Evolutionary conservation across 2,797 vertebrate species (phyloP).

Genomic region (Chiroxiphia lanceolata): DNA sequence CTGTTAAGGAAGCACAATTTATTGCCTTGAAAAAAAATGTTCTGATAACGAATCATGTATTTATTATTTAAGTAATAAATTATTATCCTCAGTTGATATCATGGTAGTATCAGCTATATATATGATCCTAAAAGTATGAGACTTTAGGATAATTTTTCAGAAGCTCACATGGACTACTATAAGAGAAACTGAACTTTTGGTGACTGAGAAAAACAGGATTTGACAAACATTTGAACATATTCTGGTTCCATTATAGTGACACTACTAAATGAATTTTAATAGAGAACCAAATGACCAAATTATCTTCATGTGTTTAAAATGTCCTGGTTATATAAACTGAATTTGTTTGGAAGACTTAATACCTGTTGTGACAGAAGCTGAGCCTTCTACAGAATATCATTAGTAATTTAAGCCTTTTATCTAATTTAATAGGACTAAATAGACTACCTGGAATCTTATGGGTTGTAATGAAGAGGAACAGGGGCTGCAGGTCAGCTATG

Average conservation of each 20-base stretch:
- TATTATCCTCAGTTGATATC: neutral
- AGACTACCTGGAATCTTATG: neutral
- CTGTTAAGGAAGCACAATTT: neutral
- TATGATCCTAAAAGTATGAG: neutral
- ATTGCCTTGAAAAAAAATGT: neutral
- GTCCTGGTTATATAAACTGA: neutral
- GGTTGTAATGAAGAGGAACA: neutral
- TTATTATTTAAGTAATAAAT: neutral
- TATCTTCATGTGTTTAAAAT: neutral
- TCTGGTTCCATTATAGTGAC: neutral
- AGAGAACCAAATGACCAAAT: neutral
- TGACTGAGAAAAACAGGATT: neutral
- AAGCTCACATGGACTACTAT: neutral
- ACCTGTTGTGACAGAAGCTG: constrained; percentile 9
- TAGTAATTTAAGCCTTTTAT: neutral
- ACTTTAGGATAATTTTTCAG: neutral
- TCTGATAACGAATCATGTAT: neutral
- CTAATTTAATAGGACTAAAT: neutral
- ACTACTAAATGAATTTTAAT: neutral
- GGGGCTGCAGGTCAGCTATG: neutral
- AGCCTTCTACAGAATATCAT: neutral
- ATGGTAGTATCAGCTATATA: neutral
- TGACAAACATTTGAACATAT: neutral
- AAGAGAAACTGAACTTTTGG: neutral
- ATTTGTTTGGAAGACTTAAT: neutral